A percentile compares a stretch with the other conserved stretches of the same genome.
Evolutionary conservation across 1,140 invertebrate species (phyloP).

Genomic region (Magallana gigas): DNA sequence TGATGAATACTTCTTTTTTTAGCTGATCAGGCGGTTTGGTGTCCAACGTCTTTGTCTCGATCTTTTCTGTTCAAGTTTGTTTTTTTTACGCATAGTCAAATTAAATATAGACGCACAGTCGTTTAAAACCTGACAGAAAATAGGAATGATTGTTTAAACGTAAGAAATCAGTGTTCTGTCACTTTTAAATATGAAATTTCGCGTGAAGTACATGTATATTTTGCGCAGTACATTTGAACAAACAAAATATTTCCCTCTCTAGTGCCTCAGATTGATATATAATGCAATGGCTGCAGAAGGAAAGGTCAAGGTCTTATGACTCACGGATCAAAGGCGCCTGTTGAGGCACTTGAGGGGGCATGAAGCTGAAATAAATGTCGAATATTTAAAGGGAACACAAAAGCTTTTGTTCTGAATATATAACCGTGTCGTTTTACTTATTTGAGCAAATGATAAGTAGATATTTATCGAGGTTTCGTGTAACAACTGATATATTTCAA

Average conservation of each 20-base stretch:
- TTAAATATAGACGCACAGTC: too few relatives aligned
- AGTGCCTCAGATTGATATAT: background rate
- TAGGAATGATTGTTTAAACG: too few relatives aligned
- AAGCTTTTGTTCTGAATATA: background rate
- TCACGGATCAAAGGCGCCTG: conserved; percentile 32
- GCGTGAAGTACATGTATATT: too few relatives aligned
- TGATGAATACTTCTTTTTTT: background rate
- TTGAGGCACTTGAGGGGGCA: background rate
- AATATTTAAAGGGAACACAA: conserved; percentile 22
- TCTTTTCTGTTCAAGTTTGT: too few relatives aligned
- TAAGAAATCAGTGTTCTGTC: too few relatives aligned
- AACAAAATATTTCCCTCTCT: background rate
- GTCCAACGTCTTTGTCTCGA: too few relatives aligned
- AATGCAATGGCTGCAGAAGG: conserved; percentile 19
- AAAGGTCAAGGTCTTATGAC: conserved; percentile 29
- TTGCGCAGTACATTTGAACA: too few relatives aligned
- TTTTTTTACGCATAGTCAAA: too few relatives aligned
- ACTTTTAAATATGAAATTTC: too few relatives aligned
- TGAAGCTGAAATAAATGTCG: background rate
- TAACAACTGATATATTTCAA: background rate
- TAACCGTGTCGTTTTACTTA: conserved; percentile 1
- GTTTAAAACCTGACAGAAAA: too few relatives aligned
- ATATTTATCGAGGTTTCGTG: background rate
- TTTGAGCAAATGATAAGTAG: background rate
- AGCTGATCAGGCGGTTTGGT: too few relatives aligned